Base-by-base conservation (phyloP, 2,797 vertebrate genomes). In the Siniperca scherzeri region DNA sequence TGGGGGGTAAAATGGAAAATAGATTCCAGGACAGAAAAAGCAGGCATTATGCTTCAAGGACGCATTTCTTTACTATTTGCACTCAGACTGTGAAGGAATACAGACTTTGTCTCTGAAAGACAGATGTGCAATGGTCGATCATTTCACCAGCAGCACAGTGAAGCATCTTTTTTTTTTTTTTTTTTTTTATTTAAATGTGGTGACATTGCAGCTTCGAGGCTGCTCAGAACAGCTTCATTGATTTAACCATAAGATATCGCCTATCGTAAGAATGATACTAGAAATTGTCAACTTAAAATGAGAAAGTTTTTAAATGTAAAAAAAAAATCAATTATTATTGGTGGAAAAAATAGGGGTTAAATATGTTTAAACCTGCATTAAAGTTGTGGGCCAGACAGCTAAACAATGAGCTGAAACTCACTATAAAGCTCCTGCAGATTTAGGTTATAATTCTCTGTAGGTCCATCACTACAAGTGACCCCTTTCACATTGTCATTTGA, bases 21-120 rank as follows among this genome's bases (percentile, higher is more conserved):
- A 44, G 27, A 65, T 48, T 85, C n/a, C 25, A 67, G 38, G 52
- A 62, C 13, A 38, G 60, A 66, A 62, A 13, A 71, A 62, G n/a
- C n/a, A 40, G 48, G 2, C 27, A 22, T 76, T 73, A 30, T 25
- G 12, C 25, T 59, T 81, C 40, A 86, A 62, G 79, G 82, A 64
- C 40, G 46, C 30, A 21, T 64, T 75, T 65, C 25, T 76, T 57
- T 70, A 57, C 22, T 8, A 57, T 65, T 44, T 10, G n/a, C n/a
- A 16, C 38, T 72, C 16, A 36, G 21, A n/a, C 38, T 48, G n/a
- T 77, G 70, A 71, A 64, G 38, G 30, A 21, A 73, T 55, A 5
- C 67, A 70, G 68, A 77, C 57, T 53, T 50, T 70, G 56, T 78
- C 74, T 80, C 55, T 74, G 38, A 71, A 78, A 82, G 71, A 84